A percentile compares a stretch with the other conserved stretches of the same genome.
phyloP scores from a whole-genome alignment of 2,113 vertebrate species.

The Lynx canadensis region DNA sequence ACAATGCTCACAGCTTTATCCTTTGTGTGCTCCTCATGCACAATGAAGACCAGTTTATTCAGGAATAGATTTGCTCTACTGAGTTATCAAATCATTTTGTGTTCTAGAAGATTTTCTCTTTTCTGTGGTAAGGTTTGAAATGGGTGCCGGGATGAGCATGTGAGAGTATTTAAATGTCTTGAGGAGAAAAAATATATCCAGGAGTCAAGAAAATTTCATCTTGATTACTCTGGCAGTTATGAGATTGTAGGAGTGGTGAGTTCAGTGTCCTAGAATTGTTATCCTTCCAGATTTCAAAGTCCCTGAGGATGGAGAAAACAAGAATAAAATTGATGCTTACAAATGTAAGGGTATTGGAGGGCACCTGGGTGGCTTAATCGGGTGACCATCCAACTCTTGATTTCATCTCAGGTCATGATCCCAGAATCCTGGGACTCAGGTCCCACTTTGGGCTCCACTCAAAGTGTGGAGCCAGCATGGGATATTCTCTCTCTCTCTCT shows the following conservation, averaged over 20 bases:
- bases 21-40: background rate
- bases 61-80: background rate
- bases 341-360: background rate
- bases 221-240: background rate
- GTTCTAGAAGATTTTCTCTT: background rate
- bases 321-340: background rate
- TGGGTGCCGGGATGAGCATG: background rate
- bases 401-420: too few relatives aligned
- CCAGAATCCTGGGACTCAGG: too few relatives aligned
- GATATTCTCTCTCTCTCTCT: too few relatives aligned
- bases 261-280: background rate
- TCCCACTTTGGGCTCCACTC: too few relatives aligned
- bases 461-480: too few relatives aligned
- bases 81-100: background rate
- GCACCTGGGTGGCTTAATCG: too few relatives aligned
- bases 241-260: background rate
- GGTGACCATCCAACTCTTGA: too few relatives aligned
- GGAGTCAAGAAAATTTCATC: background rate
- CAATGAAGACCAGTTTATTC: background rate
- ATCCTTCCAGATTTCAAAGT: background rate
- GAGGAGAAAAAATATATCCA: background rate
- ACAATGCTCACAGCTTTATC: background rate
- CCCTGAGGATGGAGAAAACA: background rate
- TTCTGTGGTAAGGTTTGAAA: background rate
- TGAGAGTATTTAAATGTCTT: background rate